Conservation (phyloP, 2,113 vertebrate genomes). For the Baryphthengus martii region DNA sequence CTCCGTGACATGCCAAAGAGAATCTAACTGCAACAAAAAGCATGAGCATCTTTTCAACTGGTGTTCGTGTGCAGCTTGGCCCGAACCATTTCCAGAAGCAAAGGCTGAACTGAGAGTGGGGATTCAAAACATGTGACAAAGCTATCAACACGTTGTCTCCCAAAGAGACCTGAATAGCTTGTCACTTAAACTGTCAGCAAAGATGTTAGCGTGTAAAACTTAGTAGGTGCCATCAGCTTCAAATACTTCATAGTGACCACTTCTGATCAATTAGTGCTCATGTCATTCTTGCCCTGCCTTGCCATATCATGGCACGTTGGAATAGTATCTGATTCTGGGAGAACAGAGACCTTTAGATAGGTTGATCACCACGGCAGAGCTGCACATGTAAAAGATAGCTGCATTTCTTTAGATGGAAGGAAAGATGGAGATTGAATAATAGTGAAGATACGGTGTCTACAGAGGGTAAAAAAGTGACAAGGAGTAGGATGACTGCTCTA, state of each 20-base stretch:
- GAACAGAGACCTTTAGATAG: neutral
- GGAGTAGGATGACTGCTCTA: neutral
- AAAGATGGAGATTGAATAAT: neutral
- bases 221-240: neutral
- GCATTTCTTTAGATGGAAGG: neutral
- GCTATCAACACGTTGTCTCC: neutral
- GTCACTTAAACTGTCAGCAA: neutral
- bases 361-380: neutral
- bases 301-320: rapidly evolving
- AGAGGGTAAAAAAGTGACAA: neutral
- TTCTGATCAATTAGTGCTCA: neutral
- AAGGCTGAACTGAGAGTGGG: neutral
- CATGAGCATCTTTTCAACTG: neutral
- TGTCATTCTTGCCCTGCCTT: neutral
- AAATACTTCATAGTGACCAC: neutral
- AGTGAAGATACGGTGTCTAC: neutral
- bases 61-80: neutral
- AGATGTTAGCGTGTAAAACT: neutral
- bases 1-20: neutral
- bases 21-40: neutral
- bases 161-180: neutral
- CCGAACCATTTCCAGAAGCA: neutral
- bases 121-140: neutral
- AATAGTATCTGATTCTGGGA: neutral
- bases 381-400: neutral